Evolutionary conservation across 2,113 vertebrate genomes (phyloP), one percentile per base, ranked within the genome.

Genomic region (Pitta sordida): DNA sequence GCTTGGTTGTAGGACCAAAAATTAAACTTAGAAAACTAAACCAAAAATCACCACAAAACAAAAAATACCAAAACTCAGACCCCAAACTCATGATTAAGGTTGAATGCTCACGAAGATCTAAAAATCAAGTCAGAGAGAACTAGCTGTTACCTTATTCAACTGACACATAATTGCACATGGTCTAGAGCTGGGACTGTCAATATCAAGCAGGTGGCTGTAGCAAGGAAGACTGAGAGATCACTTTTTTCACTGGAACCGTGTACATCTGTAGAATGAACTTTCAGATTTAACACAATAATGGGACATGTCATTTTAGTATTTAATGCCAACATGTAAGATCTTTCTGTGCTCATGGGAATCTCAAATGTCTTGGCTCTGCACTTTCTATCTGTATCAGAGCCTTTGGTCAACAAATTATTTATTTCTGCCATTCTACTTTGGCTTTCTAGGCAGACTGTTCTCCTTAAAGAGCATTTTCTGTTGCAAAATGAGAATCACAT

Each of bases 381-480:
- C 27, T 36, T 91, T 29, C 24, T 37, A 27, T 27, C 49, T 73
- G 24, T 55, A 93, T 84, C 55, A 44, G 43, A 68, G 78, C 59
- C 92, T 85, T 93, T 69, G 73, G 34, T 80, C 56, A 95, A 24
- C 21, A 9, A 55, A 64, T 67, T 91, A 62, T 78, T 95, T 84
- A 80, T 87, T 93, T 91, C 88, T 89, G 79, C 49, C 92, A 39
- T 79, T 65, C 36, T 87, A 73, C 64, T 71, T 65, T 77, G 90
- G 67, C 71, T 85, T 89, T n/a, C 39, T n/a, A 46, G 26, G 36
- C 39, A 91, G 55, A 56, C 36, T 56, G 9, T 12, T 41, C 58
- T 65, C n/a, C 39, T 62, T 51, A 44, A 26, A 86, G 76, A 64
- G 51, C 14, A 30, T 20, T 21, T 64, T 77, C 78, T 74, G n/a